phyloP scores from a whole-genome alignment of 2,888 invertebrate species.

The Trissolcus brochymenae region DNA sequence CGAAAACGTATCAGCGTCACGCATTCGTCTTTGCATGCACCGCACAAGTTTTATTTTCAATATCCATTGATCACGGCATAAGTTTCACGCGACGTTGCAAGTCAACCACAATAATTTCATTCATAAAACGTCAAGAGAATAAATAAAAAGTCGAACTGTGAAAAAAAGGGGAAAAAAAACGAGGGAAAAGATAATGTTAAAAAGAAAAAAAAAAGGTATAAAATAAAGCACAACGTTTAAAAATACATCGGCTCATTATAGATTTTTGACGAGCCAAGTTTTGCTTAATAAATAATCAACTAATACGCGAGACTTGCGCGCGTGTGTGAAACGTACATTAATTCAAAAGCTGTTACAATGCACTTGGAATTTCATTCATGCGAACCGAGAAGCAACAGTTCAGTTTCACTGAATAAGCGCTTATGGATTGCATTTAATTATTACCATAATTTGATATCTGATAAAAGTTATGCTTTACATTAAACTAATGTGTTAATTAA shows the following conservation, averaged over 20 bases:
- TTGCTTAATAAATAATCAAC: slow-evolving; percentile 48
- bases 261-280: slow-evolving; percentile 50
- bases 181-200: slow-evolving; percentile 2
- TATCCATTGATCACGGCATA: slow-evolving; percentile 24
- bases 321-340: slow-evolving; percentile 46
- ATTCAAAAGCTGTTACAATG: slow-evolving; percentile 55
- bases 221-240: slow-evolving; percentile 30
- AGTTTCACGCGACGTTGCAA: not conserved
- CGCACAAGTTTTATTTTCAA: slow-evolving; percentile 20
- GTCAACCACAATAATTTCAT: slow-evolving; percentile 14
- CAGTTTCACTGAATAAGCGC: slow-evolving; percentile 55
- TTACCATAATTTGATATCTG: slow-evolving; percentile 55
- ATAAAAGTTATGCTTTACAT: slow-evolving; percentile 54
- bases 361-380: slow-evolving; percentile 57
- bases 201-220: slow-evolving; percentile 5
- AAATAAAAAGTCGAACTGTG: not conserved
- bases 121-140: slow-evolving; percentile 25
- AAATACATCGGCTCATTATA: slow-evolving; percentile 46
- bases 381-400: slow-evolving; percentile 52
- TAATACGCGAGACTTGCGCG: slow-evolving; percentile 14
- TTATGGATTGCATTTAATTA: slow-evolving; percentile 55
- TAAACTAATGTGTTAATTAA: slow-evolving; percentile 53
- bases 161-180: slow-evolving; percentile 1
- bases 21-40: slow-evolving; percentile 8
- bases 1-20: slow-evolving; percentile 28